These are phyloP conservation scores for Anseranas semipalmata DNA, from an alignment of 2,113 vertebrate genomes.

Conservation along the genomic window DNA sequence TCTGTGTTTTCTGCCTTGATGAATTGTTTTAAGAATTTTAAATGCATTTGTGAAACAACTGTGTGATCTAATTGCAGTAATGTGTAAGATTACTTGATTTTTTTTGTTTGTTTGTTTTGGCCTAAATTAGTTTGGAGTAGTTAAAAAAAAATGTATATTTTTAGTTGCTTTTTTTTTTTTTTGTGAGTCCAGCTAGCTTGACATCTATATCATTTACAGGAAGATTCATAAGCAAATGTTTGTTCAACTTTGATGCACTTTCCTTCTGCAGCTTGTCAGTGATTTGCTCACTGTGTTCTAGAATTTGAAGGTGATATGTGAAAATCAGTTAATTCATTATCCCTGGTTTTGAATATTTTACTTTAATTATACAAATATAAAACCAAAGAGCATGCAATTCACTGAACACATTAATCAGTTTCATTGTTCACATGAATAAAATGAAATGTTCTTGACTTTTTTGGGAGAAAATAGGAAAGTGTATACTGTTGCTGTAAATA, in stretches of 20 bases:
- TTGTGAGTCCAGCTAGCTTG: not conserved
- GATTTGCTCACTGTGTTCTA: not conserved
- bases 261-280: not conserved
- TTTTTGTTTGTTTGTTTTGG: not conserved
- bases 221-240: not conserved
- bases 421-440: not conserved
- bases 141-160: not conserved
- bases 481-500: not conserved
- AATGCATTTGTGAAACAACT: not conserved
- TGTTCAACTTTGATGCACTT: not conserved
- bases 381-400: not conserved
- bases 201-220: not conserved
- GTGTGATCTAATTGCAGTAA: not conserved
- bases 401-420: not conserved
- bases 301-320: not conserved
- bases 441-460: conserved; percentile 9
- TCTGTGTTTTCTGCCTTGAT: not conserved
- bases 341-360: not conserved
- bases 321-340: conserved; percentile 6
- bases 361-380: not conserved
- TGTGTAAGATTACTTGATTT: not conserved
- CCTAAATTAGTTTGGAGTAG: not conserved
- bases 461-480: not conserved
- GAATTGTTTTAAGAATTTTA: not conserved
- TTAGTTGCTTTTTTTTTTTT: not conserved